A percentile compares a stretch with the other conserved stretches of the same genome.
Evolutionary conservation across 2,797 vertebrate species (phyloP).

Genomic region (Pseudotriccus pelzelni): DNA sequence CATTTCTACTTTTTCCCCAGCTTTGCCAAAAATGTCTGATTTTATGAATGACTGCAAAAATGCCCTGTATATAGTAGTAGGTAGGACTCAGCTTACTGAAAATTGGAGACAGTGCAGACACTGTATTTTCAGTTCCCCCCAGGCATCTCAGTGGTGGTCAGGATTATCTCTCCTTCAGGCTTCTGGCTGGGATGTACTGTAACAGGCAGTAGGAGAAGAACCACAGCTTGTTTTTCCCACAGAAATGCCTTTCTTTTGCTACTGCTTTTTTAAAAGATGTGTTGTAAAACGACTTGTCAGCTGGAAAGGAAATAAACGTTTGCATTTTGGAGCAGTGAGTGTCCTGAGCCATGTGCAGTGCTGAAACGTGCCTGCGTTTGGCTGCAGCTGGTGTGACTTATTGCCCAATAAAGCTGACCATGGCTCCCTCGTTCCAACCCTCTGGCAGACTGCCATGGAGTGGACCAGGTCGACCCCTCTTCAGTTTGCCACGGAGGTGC

Average conservation of each 20-base stretch:
- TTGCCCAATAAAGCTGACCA: background rate
- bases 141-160: background rate
- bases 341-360: background rate
- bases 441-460: slow-evolving; percentile 76
- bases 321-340: background rate
- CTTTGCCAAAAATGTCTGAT: background rate
- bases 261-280: background rate
- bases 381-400: background rate
- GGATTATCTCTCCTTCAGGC: background rate
- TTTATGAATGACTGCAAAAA: background rate
- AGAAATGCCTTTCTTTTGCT: background rate
- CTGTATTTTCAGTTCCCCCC: background rate
- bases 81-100: background rate
- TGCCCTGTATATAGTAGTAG: background rate
- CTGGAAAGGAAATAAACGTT: background rate
- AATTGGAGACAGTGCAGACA: background rate
- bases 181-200: background rate
- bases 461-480: slow-evolving; percentile 53
- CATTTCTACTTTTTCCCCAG: background rate
- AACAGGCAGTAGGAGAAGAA: background rate
- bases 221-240: background rate
- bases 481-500: slow-evolving; percentile 40
- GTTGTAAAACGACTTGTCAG: background rate
- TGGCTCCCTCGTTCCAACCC: background rate
- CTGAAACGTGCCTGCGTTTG: background rate